Evolutionary conservation across 2,888 invertebrate genomes (phyloP), one percentile per base, ranked within the genome.

Genomic region (Pharmacophagus antenor): DNA sequence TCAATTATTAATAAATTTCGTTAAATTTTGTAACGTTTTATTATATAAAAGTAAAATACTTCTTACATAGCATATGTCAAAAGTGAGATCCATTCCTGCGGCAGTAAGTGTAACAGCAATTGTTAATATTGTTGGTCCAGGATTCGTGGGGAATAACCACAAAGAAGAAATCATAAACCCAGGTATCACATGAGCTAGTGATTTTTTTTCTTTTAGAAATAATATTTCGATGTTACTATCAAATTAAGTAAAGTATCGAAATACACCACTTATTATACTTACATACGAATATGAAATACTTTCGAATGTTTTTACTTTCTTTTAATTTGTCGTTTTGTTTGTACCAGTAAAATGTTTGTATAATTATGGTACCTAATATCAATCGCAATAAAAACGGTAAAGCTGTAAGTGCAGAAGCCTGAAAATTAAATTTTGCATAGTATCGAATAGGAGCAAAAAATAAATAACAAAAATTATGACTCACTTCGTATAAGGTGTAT

Each of bases 11-110:
- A 12, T 31, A 20, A 25, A 12, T 7, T 31, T 31, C 20, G 5
- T 27, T 1, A 20, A 15, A 17, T 12, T 51, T 31, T 3, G 42
- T 12, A n/a, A n/a, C n/a, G n/a, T 21, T 41, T n/a, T n/a, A 8
- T 44, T 25, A 53, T 8, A 44, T 17, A n/a, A 21, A 56, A 25
- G 25, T 17, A 41, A 37, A 47, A n/a, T 10, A 15, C 10, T 49
- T 56, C 92, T 81, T 63, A 89, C 89, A 62, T 88, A 84, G 66
- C 87, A 88, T 22, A 94, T 91, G 62, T 93, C 93, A 66, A 93
- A 85, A 15, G 92, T 92, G 0, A 93, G 88, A 71, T 94, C 92
- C 76, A 92, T 93, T 17, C 94, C 94, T 22, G 91, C 92, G 56
- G 91, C 92, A 10, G 93, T 94, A 62, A 94, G 78, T 0, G 90